Conservation (phyloP, 2,113 vertebrate genomes). For the Rhodinocichla rosea region DNA sequence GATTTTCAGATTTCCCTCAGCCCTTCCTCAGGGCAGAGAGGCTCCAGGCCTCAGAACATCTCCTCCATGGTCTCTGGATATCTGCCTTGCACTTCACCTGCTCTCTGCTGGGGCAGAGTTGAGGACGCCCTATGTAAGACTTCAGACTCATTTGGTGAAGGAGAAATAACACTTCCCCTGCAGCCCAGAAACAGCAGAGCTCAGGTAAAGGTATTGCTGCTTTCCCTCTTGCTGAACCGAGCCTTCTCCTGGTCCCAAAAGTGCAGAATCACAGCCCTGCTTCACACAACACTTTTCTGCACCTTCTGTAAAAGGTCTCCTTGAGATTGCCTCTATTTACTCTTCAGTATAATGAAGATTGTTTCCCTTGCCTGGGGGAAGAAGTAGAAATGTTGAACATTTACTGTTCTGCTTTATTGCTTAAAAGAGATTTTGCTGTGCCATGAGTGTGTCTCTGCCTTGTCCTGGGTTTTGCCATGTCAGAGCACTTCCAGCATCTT, state of each 20-base stretch:
- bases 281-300: neutral
- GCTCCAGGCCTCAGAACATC: neutral
- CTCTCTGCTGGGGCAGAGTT: neutral
- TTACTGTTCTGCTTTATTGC: neutral
- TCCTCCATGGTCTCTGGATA: neutral
- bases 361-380: neutral
- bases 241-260: neutral
- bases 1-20: neutral
- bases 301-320: neutral
- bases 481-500: neutral
- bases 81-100: neutral
- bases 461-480: slow-evolving; percentile 1
- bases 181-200: neutral
- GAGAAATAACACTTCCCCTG: neutral
- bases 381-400: neutral
- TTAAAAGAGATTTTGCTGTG: neutral
- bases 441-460: neutral
- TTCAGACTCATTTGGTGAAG: neutral
- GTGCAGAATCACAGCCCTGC: neutral
- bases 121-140: neutral
- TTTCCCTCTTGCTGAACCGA: neutral
- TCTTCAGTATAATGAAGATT: neutral
- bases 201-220: neutral
- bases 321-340: neutral
- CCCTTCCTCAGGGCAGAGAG: neutral